Conservation (phyloP, 2,113 vertebrate genomes). For the Porphyrio hochstetteri region DNA sequence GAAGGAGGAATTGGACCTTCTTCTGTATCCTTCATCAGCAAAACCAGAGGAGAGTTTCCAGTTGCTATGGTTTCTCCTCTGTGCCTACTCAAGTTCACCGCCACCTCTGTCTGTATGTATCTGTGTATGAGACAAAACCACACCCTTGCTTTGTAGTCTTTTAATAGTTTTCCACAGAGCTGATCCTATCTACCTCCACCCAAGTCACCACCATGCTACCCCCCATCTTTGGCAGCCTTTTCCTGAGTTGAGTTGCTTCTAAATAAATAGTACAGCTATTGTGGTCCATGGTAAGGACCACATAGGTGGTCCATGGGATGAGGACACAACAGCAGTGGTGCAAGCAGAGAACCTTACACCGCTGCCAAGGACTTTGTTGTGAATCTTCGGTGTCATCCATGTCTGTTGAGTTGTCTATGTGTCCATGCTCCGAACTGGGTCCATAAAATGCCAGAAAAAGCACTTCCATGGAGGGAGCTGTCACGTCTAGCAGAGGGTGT, state of each 20-base stretch:
- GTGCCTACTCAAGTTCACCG: neutral
- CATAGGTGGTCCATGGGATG: neutral
- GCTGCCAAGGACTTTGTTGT: neutral
- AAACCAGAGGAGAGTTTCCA: neutral
- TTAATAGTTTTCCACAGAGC: neutral
- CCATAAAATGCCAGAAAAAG: neutral
- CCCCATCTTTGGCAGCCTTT: neutral
- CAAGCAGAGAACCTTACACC: neutral
- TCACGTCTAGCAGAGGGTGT: neutral
- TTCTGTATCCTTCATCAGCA: neutral
- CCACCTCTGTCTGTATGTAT: neutral
- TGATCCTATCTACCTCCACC: neutral
- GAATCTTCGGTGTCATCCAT: neutral
- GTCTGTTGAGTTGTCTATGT: neutral
- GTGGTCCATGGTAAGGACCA: neutral
- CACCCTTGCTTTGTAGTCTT: neutral
- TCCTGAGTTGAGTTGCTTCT: neutral
- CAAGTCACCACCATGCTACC: no score
- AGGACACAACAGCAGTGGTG: neutral
- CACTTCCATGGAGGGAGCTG: neutral
- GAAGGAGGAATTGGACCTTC: neutral
- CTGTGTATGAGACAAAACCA: neutral
- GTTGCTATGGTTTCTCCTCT: neutral
- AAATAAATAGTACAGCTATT: neutral
- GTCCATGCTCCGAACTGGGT: neutral